Base-by-base conservation (phyloP, 2,888 invertebrate genomes). In the Stenodema calcarata region DNA sequence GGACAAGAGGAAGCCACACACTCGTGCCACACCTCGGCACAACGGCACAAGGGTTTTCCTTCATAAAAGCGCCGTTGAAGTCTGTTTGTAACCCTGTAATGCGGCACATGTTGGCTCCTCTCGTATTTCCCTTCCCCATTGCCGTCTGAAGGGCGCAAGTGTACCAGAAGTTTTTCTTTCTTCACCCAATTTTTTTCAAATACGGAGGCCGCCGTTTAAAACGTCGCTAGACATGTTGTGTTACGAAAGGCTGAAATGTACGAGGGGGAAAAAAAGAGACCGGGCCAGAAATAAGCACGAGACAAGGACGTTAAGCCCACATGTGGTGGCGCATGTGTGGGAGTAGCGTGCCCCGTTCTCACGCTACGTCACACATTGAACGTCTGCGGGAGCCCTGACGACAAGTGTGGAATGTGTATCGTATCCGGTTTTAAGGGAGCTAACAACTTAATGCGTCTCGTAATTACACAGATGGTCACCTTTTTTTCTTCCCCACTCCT, bases 301-400 rank as follows among this genome's bases (percentile, higher is more conserved):
- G 73, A 73, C 73, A 73, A 73, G 73, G 73, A 73, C 73, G 73
- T 73, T 73, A 73, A 28, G 73, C 35, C 73, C 73, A 73, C 73
- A 41, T 73, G 73, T 35, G 73, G 23, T n/a, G 73, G 73, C 73
- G 41, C 41, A 73, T 73, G 73, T 73, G 73, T 73, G 73, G 73
- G 73, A 35, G 73, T 73, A 41, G 41, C 73, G 73, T 73, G 73
- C 73, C 73, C 73, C 35, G 30, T 73, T 73, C 73, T 73, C 73
- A 73, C 73, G 73, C 73, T 73, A 73, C 73, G 62, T 62, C 62
- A 62, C 62, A 62, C 62, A 62, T 62, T 35, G 35, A 35, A 35
- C 35, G 62, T 27, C 23, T 62, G 23, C 27, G 62, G 62, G 62
- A 27, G 27, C 62, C 62, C 62, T 18, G 73, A 73, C 73, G 73